phyloP scores from a whole-genome alignment of 2,113 vertebrate genomes.

The Tupaia chinensis region DNA sequence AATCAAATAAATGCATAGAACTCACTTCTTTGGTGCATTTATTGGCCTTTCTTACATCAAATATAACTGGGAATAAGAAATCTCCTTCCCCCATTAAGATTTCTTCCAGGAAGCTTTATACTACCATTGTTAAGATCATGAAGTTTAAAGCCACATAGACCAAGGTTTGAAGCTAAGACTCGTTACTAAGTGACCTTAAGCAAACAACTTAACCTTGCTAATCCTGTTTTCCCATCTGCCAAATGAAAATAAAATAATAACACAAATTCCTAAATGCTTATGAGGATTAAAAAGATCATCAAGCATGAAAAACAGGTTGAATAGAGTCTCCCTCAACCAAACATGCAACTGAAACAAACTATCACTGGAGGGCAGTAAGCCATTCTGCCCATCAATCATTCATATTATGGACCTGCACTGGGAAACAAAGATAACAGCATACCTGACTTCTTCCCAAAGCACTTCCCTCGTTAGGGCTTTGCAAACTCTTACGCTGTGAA shows the following conservation, averaged over 20 bases:
- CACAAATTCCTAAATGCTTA: background rate
- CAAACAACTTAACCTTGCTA: background rate
- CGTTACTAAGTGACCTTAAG: background rate
- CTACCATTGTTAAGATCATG: background rate
- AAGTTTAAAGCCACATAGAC: background rate
- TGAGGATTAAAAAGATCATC: background rate
- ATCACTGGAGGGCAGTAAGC: rapidly evolving
- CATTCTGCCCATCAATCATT: rapidly evolving
- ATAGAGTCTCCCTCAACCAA: background rate
- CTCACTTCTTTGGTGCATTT: background rate
- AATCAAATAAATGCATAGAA: background rate
- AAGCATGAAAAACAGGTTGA: background rate
- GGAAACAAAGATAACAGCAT: background rate
- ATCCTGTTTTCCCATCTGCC: background rate
- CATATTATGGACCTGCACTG: background rate
- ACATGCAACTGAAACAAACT: rapidly evolving
- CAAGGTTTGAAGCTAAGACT: background rate
- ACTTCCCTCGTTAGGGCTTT: background rate
- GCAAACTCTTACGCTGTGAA: background rate
- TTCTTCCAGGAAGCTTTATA: background rate
- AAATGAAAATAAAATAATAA: background rate
- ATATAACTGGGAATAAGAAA: background rate
- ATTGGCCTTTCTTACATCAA: background rate
- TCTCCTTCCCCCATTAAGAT: background rate
- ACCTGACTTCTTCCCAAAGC: background rate